Base-by-base conservation (phyloP, 2,113 vertebrate genomes). In the Mustela nigripes region DNA sequence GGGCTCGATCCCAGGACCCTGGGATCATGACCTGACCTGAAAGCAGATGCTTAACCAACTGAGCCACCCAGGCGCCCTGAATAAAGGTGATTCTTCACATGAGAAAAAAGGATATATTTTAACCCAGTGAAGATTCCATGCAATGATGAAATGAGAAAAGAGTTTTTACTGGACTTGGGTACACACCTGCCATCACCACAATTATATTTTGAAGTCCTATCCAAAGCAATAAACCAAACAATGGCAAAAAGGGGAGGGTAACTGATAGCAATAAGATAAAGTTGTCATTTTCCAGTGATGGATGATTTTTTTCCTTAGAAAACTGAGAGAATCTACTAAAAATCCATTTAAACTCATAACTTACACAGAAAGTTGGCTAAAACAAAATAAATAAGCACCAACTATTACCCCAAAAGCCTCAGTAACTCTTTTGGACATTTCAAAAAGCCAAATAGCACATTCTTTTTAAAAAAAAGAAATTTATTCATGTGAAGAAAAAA, bases 311-410 rank as follows among this genome's bases (percentile, higher is more conserved):
- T 19, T 65, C 33, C 50, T 81, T 24, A 36, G 56, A 76, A 91
- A 95, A 80, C 67, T 65, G 91, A 83, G n/a, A 80, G 10, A 50
- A 69, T 19, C 28, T 82, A 79, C n/a, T 24, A 63, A 96, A 89
- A 89, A n/a, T 74, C 31, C 36, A 67, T 62, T 74, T 1, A 15
- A 74, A 63, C 26, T 63, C 48, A 6, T 42, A 76, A 78, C 14
- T 88, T 45, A 39, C 24, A 58, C 7, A 69, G 50, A 81, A 91
- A 24, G 3, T 10, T 78, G 36, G 21, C 14, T 53, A 39, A 81
- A 65, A 42, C 50, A 73, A 95, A 87, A 48, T 45, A 85, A 88
- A 26, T 4, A 50, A 92, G 11, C 2, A 36, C 28, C 31, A 56
- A 50, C 11, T 62, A 62, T 9, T 9, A 24, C 0, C 22, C 26